Conservation (phyloP, 2,113 vertebrate species). For the Pleuronectes platessa region DNA sequence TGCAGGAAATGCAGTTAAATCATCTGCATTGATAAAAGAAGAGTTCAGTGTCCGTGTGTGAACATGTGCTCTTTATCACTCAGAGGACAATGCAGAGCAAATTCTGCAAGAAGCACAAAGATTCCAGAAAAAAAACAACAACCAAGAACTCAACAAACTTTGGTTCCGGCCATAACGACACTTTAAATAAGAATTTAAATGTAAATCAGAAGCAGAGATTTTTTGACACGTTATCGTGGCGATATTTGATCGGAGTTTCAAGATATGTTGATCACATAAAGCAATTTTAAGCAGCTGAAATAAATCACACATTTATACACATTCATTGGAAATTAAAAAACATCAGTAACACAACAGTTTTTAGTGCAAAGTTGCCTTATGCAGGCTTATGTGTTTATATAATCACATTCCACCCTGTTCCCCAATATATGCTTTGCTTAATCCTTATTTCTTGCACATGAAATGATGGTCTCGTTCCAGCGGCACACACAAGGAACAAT, state of each 20-base stretch:
- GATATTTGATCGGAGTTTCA: no score
- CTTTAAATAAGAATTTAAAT: neutral
- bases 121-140: constrained; percentile 4
- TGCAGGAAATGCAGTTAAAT: neutral
- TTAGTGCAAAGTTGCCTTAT: no score
- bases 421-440: constrained; percentile 1
- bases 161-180: no score
- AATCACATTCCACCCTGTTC: no score
- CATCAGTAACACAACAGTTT: no score
- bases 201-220: neutral
- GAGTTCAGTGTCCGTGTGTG: neutral
- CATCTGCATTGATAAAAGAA: neutral
- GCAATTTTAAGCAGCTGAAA: no score
- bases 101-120: constrained; percentile 1
- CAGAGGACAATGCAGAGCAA: neutral
- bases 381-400: no score
- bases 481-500: no score
- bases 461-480: neutral
- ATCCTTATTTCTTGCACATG: neutral
- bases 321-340: no score
- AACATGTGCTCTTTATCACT: constrained; percentile 4
- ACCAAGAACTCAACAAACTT: neutral
- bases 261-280: no score
- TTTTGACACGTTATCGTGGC: no score
- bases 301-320: no score